phyloP scores from a whole-genome alignment of 2,888 invertebrate genomes.

The Drosophila kokeensis region DNA sequence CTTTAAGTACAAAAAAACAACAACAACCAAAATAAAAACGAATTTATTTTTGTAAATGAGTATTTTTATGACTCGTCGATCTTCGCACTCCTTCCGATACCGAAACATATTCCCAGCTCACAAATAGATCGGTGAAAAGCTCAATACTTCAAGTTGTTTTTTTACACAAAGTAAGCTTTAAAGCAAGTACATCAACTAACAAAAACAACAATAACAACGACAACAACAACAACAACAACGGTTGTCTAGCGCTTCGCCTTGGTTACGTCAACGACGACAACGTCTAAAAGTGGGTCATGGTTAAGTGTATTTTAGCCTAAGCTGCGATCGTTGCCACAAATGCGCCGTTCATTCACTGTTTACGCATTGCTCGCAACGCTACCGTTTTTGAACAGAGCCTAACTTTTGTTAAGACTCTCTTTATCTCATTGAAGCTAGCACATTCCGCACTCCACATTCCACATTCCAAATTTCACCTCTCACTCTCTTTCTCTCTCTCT shows the following conservation, averaged over 20 bases:
- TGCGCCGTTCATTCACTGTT: slow-evolving; percentile 51
- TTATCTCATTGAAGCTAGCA: neutral
- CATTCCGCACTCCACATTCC: slow-evolving; percentile 2
- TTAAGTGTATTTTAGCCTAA: slow-evolving; percentile 72
- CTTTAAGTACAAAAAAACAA: slow-evolving; percentile 1
- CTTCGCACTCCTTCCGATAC: slow-evolving; percentile 5
- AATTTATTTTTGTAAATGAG: slow-evolving; percentile 7
- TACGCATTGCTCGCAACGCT: slow-evolving; percentile 51
- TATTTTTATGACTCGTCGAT: slow-evolving; percentile 14
- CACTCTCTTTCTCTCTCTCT: neutral
- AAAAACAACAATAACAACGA: slow-evolving; percentile 34
- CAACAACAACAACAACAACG: slow-evolving; percentile 8
- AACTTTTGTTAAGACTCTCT: slow-evolving; percentile 22
- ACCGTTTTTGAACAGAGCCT: slow-evolving; percentile 26
- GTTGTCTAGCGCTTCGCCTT: slow-evolving; percentile 43
- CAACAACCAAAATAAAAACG: slow-evolving; percentile 1
- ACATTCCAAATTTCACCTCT: neutral
- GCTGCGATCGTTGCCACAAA: slow-evolving; percentile 47
- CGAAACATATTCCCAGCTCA: slow-evolving; percentile 15
- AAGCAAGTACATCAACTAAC: slow-evolving; percentile 35
- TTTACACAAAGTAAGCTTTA: slow-evolving; percentile 30
- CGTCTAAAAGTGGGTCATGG: slow-evolving; percentile 71
- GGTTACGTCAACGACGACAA: slow-evolving; percentile 38
- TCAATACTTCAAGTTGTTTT: slow-evolving; percentile 29
- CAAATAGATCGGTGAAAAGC: slow-evolving; percentile 25